phyloP scores from a whole-genome alignment of 2,888 invertebrate species.

The Dolichopus griseipennis region DNA sequence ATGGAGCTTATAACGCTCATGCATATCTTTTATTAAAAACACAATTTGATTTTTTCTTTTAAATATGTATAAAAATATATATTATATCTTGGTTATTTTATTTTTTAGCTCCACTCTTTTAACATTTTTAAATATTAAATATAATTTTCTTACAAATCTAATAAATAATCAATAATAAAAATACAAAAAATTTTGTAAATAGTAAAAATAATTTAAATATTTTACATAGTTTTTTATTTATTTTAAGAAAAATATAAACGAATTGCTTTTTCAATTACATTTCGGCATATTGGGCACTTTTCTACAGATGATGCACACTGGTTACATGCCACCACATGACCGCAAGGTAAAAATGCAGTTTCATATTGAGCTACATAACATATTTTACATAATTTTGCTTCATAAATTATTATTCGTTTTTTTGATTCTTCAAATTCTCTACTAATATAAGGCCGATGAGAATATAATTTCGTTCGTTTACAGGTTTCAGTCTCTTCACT shows the following conservation, averaged over 20 bases:
- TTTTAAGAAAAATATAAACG: slow-evolving; percentile 43
- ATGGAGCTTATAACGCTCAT: not conserved
- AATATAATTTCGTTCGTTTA: not conserved
- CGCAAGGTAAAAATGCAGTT: slow-evolving; percentile 89
- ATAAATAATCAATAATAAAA: not conserved
- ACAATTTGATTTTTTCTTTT: not conserved
- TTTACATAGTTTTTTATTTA: not conserved
- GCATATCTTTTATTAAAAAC: not conserved
- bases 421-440: slow-evolving; percentile 12
- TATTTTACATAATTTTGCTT: slow-evolving; percentile 75
- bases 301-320: slow-evolving; percentile 81
- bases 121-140: not conserved
- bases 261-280: slow-evolving; percentile 53
- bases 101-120: not conserved
- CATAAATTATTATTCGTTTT: slow-evolving; percentile 34
- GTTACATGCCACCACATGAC: slow-evolving; percentile 87
- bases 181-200: not conserved
- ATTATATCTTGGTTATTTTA: not conserved
- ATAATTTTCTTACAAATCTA: not conserved
- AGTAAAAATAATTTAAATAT: not conserved
- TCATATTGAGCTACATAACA: slow-evolving; percentile 83
- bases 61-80: not conserved
- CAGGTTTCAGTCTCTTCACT: not conserved
- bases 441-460: slow-evolving; percentile 4
- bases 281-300: slow-evolving; percentile 81